A percentile compares a stretch with the other conserved stretches of the same genome.
phyloP scores from a whole-genome alignment of 92 coral and sea anemone genomes.

The Umimayanthus kanabou region DNA sequence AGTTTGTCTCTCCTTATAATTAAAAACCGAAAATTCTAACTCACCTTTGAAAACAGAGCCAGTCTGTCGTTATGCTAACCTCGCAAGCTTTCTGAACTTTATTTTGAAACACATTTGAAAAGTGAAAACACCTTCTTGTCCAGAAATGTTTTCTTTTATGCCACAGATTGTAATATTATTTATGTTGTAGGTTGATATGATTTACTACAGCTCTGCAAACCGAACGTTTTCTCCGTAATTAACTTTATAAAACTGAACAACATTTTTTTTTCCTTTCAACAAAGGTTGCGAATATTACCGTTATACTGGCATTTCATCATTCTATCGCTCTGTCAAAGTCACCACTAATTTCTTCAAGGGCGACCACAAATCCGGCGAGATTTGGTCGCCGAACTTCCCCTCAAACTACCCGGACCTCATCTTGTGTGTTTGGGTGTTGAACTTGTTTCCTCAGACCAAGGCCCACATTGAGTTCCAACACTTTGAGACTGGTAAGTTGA shows the following conservation, averaged over 20 bases:
- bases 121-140: not conserved
- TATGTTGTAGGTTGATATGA: no score
- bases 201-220: not conserved
- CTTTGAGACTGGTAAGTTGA: constrained; percentile 67
- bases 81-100: not conserved
- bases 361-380: constrained; percentile 62
- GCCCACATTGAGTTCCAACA: constrained; percentile 58
- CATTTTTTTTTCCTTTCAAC: not conserved
- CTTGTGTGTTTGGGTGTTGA: constrained; percentile 78
- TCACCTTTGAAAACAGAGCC: no score
- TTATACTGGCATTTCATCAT: not conserved
- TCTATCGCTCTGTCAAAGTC: not conserved
- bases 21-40: no score
- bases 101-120: not conserved
- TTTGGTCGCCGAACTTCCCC: constrained; percentile 73
- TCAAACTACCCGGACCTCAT: constrained; percentile 50
- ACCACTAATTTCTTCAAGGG: constrained; percentile 65
- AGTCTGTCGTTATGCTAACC: no score
- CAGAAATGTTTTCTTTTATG: not conserved
- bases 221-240: not conserved
- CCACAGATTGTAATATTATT: no score
- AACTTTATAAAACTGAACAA: not conserved
- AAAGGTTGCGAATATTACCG: constrained; percentile 56
- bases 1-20: no score
- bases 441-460: constrained; percentile 52